Percentiles rank a stretch among this genome's conserved stretches.
Conservation (phyloP, 2,797 vertebrate genomes). For the Gila robusta region DNA sequence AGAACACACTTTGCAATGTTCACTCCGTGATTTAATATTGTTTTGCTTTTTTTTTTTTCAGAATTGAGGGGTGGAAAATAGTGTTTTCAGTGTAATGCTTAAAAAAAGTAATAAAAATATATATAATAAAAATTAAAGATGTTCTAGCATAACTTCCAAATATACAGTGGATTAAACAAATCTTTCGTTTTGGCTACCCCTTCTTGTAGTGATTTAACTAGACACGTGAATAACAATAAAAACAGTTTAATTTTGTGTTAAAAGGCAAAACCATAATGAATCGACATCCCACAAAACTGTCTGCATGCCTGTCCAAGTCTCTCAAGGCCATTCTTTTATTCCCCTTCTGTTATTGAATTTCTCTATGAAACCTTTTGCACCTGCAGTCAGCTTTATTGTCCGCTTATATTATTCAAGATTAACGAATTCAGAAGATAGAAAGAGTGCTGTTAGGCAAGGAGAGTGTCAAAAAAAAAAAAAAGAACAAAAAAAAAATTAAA, state of each 20-base stretch:
- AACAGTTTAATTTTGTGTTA: conserved; percentile 95
- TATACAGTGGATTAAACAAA: conserved; percentile 89
- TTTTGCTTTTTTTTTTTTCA: not conserved
- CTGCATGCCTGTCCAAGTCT: conserved; percentile 78
- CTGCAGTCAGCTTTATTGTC: conserved; percentile 69
- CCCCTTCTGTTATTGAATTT: conserved; percentile 62
- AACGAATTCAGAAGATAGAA: conserved; percentile 83
- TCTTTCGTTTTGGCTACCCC: conserved; percentile 86
- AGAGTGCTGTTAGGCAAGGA: conserved; percentile 86
- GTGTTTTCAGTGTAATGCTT: conserved; percentile 70
- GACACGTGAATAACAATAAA: conserved; percentile 92
- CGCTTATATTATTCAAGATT: conserved; percentile 78
- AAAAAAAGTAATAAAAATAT: conserved; percentile 44
- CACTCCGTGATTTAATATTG: not conserved
- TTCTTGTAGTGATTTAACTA: conserved; percentile 92
- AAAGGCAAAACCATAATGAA: conserved; percentile 94
- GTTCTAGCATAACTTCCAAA: conserved; percentile 80
- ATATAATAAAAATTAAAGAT: conserved; percentile 57
- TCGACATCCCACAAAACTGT: conserved; percentile 76
- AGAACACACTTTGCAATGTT: conserved; percentile 33
- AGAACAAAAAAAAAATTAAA: conserved; percentile 48
- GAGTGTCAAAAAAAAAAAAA: conserved; percentile 67
- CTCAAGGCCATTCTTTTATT: conserved; percentile 51
- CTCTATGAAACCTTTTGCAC: conserved; percentile 67
- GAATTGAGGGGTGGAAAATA: conserved; percentile 47